Evolutionary conservation across 2,113 vertebrate species (phyloP).

Genomic region (Patagioenas fasciata): DNA sequence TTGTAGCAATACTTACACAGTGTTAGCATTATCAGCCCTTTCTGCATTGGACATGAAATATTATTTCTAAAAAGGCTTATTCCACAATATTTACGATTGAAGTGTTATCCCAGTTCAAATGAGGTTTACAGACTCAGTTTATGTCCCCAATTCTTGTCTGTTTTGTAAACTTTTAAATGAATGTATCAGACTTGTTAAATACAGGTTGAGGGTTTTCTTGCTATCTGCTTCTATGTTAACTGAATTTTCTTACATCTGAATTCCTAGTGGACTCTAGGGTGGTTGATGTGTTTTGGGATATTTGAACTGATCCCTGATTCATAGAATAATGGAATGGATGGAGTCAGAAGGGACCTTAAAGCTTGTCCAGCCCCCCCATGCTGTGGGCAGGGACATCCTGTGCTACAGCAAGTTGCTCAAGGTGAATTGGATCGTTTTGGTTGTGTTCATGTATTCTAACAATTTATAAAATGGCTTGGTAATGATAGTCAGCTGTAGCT

Average conservation of each 20-base stretch:
- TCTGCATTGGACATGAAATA: background rate
- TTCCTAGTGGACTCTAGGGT: background rate
- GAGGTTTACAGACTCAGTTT: background rate
- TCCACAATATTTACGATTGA: background rate
- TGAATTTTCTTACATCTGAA: background rate
- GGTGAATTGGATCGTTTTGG: background rate
- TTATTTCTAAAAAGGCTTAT: background rate
- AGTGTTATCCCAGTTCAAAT: background rate
- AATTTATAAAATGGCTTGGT: background rate
- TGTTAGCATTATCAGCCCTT: background rate
- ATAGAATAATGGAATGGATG: background rate
- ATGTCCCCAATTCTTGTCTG: background rate
- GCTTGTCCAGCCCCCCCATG: background rate
- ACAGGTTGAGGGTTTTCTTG: background rate
- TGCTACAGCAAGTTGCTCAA: background rate
- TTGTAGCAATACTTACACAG: background rate
- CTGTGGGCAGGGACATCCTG: background rate
- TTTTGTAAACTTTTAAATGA: background rate
- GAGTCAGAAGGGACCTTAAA: background rate
- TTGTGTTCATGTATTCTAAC: background rate
- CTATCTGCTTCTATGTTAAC: background rate
- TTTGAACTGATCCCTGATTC: background rate
- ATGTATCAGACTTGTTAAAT: background rate
- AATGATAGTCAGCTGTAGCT: background rate
- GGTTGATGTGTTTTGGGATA: background rate